Conservation (phyloP, 2,888 invertebrate genomes). For the Lithosia quadra region DNA sequence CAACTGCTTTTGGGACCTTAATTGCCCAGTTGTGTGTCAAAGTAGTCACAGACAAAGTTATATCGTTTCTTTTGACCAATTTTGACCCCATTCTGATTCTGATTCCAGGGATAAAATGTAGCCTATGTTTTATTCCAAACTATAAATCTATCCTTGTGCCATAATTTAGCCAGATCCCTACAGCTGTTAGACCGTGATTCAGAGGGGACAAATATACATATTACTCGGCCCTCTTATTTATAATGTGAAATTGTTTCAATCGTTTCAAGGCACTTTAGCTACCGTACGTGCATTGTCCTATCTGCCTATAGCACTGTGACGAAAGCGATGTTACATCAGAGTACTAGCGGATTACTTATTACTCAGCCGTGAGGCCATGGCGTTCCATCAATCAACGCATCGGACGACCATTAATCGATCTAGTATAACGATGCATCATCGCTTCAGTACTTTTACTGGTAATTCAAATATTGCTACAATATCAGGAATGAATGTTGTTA, state of each 20-base stretch:
- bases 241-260: neutral
- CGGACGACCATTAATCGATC: conserved; percentile 1
- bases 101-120: too few species aligned
- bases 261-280: neutral
- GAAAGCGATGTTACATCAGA: neutral
- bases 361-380: neutral
- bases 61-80: too few species aligned
- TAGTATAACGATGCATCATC: neutral
- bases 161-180: too few species aligned
- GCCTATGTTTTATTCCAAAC: too few species aligned
- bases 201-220: neutral
- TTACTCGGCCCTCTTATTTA: neutral
- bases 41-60: too few species aligned
- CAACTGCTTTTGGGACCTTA: neutral
- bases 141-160: too few species aligned
- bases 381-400: neutral
- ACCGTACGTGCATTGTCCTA: neutral
- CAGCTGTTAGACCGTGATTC: too few species aligned
- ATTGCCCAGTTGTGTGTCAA: neutral
- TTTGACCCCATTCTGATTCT: too few species aligned
- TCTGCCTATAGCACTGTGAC: neutral
- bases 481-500: too few species aligned
- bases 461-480: neutral
- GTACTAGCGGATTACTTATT: neutral
- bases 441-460: neutral